Conservation (phyloP, 1,140 invertebrate species). For the Charaxes varanes region DNA sequence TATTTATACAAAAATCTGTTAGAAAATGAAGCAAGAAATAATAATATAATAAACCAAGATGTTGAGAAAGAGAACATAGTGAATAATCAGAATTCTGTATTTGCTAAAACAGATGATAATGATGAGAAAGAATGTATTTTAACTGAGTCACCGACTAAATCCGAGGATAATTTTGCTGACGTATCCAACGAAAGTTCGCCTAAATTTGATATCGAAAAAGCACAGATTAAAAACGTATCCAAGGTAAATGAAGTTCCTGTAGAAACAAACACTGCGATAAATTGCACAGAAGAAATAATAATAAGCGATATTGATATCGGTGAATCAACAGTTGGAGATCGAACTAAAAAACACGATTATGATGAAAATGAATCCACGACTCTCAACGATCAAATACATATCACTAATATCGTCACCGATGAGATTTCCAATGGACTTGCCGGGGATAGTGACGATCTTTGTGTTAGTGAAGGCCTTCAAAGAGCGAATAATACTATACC, state of each 20-base stretch:
- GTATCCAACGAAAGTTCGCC: conserved; percentile 52
- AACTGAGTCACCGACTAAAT: conserved; percentile 48
- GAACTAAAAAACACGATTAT: too few relatives aligned
- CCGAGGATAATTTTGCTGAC: conserved; percentile 60
- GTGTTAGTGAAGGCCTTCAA: too few relatives aligned
- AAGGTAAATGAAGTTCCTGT: neutral
- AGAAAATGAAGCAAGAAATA: conserved; percentile 45
- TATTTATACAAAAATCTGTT: conserved; percentile 49
- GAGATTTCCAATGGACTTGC: too few relatives aligned
- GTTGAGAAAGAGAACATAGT: conserved; percentile 33
- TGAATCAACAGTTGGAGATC: too few relatives aligned
- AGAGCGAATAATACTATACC: too few relatives aligned
- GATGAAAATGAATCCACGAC: too few relatives aligned
- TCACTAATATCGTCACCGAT: too few relatives aligned
- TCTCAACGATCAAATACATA: too few relatives aligned
- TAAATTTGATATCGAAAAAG: conserved; percentile 28
- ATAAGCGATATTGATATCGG: too few relatives aligned
- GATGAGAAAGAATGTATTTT: conserved; percentile 30
- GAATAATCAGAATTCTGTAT: conserved; percentile 16
- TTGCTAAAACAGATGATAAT: conserved; percentile 5
- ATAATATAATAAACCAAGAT: conserved; percentile 52
- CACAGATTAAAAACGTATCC: conserved; percentile 6
- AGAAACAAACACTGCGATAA: neutral
- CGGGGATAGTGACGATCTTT: too few relatives aligned
- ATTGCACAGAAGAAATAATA: neutral